Percentiles rank a stretch among this genome's conserved stretches.
Evolutionary conservation across 2,797 vertebrate genomes (phyloP).

Genomic region (Lophura swinhoii): DNA sequence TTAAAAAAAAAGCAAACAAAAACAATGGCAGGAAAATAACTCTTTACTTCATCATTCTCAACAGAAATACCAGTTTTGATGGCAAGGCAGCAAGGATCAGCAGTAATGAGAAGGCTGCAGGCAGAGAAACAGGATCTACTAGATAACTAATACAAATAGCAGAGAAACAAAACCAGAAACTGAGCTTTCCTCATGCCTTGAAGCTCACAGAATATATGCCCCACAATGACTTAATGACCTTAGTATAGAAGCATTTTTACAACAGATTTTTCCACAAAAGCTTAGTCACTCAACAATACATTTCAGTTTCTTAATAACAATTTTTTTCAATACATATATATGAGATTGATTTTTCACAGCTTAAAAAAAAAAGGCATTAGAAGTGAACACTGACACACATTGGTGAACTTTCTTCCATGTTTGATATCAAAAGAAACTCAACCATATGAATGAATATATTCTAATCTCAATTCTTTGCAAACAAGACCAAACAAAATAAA

Average conservation of each 20-base stretch:
- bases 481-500: background rate
- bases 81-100: background rate
- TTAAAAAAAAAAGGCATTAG: background rate
- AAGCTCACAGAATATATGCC: background rate
- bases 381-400: background rate
- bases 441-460: accelerated
- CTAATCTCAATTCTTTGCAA: background rate
- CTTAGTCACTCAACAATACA: background rate
- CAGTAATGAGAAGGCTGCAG: background rate
- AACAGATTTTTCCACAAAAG: background rate
- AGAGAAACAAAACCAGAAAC: background rate
- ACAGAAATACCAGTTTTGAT: background rate
- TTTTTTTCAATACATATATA: background rate
- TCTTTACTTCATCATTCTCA: background rate
- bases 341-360: background rate
- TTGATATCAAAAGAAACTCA: background rate
- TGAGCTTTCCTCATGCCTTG: background rate
- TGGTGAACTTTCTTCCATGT: background rate
- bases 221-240: background rate
- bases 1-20: background rate
- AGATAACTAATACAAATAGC: background rate
- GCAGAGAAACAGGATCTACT: background rate
- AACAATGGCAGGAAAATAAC: background rate
- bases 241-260: background rate
- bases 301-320: background rate